Percentiles rank a stretch among this genome's conserved stretches.
Conservation (phyloP, 1,140 invertebrate genomes). For the Brachionus koreanus region DNA sequence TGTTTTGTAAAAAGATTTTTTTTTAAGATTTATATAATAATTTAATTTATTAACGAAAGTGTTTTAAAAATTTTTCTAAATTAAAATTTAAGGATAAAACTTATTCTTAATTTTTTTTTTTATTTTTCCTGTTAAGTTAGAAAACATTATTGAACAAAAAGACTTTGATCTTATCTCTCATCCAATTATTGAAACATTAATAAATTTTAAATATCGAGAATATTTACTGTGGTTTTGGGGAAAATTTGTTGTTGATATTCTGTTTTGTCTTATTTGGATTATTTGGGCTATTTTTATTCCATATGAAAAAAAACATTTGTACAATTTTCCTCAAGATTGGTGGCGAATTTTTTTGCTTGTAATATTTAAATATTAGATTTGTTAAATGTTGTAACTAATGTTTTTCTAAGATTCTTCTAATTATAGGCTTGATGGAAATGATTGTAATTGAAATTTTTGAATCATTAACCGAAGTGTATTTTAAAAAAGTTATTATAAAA, state of each 20-base stretch:
- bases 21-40: no score
- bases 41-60: no score
- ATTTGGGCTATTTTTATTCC: background rate
- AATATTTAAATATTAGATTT: no score
- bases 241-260: background rate
- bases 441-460: no score
- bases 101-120: background rate
- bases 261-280: conserved; percentile 23
- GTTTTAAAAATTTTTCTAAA: no score
- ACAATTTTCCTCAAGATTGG: conserved; percentile 26
- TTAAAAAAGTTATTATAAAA: no score
- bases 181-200: background rate
- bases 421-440: no score
- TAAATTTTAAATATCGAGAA: background rate
- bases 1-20: no score
- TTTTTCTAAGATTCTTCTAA: no score
- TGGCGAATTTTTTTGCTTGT: conserved; percentile 26
- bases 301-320: background rate
- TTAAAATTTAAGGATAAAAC: background rate
- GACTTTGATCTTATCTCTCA: background rate
- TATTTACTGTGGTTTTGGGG: background rate
- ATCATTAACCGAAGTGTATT: no score
- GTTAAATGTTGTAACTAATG: no score
- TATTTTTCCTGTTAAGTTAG: no score
- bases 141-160: background rate